phyloP scores from a whole-genome alignment of 1,140 invertebrate species.

The Cecropterus lyciades region DNA sequence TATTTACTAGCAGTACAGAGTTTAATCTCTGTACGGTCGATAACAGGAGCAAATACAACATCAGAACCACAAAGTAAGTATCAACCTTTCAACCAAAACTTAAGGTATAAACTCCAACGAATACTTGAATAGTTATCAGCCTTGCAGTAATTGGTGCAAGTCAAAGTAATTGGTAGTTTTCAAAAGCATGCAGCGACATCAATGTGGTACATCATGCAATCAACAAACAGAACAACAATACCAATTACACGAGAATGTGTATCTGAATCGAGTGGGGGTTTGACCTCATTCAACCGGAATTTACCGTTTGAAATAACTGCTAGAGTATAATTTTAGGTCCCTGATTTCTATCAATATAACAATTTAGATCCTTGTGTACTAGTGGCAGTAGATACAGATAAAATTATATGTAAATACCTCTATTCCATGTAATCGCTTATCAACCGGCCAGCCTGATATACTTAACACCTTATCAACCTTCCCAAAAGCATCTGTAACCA shows the following conservation, averaged over 20 bases:
- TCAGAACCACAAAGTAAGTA: not conserved
- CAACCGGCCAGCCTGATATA: no score
- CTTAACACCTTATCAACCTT: no score
- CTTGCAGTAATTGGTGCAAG: conserved; percentile 26
- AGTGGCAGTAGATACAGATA: no score
- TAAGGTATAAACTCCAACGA: not conserved
- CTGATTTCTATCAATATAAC: no score
- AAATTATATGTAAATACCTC: no score
- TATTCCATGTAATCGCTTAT: no score
- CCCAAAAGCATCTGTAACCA: no score
- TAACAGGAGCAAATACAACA: no score
- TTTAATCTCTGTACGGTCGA: conserved; percentile 27
- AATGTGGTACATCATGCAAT: conserved; percentile 18
- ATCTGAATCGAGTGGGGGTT: not conserved
- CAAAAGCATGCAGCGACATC: conserved; percentile 24
- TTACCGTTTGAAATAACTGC: not conserved
- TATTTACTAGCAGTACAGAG: conserved; percentile 41
- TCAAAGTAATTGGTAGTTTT: conserved; percentile 25
- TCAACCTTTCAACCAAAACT: not conserved
- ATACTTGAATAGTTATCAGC: not conserved
- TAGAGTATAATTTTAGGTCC: no score
- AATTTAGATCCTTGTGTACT: no score
- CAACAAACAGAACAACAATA: conserved; percentile 22
- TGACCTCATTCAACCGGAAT: not conserved
- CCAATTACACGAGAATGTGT: conserved; percentile 4